phyloP scores from a whole-genome alignment of 37 sponge, comb jelly and placozoan genomes.

The Ephydatia muelleri region DNA sequence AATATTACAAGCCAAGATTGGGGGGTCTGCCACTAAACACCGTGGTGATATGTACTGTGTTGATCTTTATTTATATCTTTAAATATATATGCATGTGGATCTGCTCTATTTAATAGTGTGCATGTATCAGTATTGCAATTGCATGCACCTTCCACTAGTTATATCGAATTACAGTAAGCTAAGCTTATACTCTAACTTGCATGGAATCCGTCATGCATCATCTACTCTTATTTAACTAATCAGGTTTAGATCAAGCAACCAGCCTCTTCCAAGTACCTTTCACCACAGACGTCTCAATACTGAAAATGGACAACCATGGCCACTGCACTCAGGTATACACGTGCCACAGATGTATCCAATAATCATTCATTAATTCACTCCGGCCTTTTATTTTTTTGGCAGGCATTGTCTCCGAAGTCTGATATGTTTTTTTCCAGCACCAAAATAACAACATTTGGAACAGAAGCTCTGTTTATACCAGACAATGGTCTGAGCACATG shows the following conservation, averaged over 20 bases:
- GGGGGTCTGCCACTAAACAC: no score
- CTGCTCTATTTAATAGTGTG: no score
- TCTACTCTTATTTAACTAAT: neutral
- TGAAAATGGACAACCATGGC: slow-evolving; percentile 4
- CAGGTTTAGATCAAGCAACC: slow-evolving; percentile 2
- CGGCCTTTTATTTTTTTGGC: neutral
- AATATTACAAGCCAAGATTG: no score
- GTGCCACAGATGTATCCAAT: neutral
- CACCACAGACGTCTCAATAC: slow-evolving; percentile 18
- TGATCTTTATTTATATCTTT: no score
- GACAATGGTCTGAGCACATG: neutral
- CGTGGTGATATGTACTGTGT: no score
- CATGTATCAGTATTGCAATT: no score
- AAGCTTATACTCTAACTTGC: neutral
- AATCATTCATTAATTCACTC: neutral
- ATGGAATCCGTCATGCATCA: no score
- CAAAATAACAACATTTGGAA: slow-evolving; percentile 7
- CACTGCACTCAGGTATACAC: slow-evolving; percentile 4
- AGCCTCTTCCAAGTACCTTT: slow-evolving; percentile 9
- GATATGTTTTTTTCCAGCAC: neutral
- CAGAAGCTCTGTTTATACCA: slow-evolving; percentile 14
- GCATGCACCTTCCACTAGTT: no score
- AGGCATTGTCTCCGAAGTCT: neutral
- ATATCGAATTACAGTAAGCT: no score
- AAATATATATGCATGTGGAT: no score